These are phyloP conservation scores for Drosophila pruinosa DNA, from an alignment of 1,140 invertebrate species.

Conservation along the genomic window DNA sequence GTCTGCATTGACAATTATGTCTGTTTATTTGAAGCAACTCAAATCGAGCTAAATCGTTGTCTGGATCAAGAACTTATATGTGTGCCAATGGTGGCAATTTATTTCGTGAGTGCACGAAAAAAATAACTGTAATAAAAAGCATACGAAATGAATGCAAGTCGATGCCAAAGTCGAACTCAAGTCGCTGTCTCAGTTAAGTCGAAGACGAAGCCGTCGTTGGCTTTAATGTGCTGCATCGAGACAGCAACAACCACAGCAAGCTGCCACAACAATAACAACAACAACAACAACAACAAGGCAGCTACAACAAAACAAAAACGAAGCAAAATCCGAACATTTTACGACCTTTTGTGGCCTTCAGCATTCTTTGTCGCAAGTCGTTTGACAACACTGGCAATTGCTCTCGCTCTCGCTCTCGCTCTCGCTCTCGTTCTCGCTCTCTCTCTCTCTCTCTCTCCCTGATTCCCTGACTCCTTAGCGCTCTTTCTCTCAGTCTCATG, in stretches of 20 bases:
- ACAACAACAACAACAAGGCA: background rate
- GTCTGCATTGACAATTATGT: background rate
- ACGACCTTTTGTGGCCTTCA: conserved; percentile 67
- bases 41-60: background rate
- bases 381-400: conserved; percentile 39
- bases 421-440: background rate
- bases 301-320: too few species aligned
- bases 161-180: conserved; percentile 21
- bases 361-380: conserved; percentile 51
- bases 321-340: conserved; percentile 25
- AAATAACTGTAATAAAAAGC: conserved; percentile 14
- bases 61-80: background rate
- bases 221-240: conserved; percentile 19
- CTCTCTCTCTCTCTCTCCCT: background rate
- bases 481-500: background rate
- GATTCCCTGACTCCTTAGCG: too few species aligned
- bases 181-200: too few species aligned
- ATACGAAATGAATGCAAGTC: conserved; percentile 37
- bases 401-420: conserved; percentile 11
- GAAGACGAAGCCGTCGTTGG: conserved; percentile 3
- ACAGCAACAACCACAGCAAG: background rate
- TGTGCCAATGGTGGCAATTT: background rate
- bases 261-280: background rate
- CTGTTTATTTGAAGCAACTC: background rate
- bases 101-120: conserved; percentile 5